Base-by-base conservation (phyloP, 2,888 invertebrate genomes). In the Unio delphinus region DNA sequence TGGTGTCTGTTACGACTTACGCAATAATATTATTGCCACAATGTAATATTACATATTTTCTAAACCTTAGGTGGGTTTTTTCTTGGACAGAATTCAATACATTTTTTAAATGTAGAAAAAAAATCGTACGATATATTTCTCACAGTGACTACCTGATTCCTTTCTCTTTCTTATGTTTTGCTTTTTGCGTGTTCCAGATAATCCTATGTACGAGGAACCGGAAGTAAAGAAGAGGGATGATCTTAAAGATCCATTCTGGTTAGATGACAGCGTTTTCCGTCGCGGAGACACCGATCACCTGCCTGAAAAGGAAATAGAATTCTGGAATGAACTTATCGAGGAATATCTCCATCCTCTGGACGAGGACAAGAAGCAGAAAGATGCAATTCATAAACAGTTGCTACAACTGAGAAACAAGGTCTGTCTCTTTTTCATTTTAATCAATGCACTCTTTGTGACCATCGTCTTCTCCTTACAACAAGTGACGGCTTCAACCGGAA, bases 391-490 rank as follows among this genome's bases (percentile, higher is more conserved):
- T 56, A 73, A 72, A 0, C 76, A 82, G 1, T 93, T 98, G 89
- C 95, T 95, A 93, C 97, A 97, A 90, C 93, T 99, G 87, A 93
- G 98, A 90, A 96, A 98, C 92, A 95, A 95, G 87, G 76, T 78
- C 7, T 85, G 83, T 71, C 75, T 87, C 55, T 83, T 82, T 15
- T 98, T 99, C 93, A 96, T 98, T 93, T 98, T 99, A 96, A 91
- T 97, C 91, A 99, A 99, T 92, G 96, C 97, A 80, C 94, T 99
- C 87, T 99, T 98, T 93, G 97, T 99, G 88, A 94, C 98, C 90
- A 96, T 98, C 92, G 97, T 99, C 86, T 97, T 98, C 92, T 94
- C 98, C 91, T 94, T 99, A 90, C 98, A 98, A 92, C 93, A 98
- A 92, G 97, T 98, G 11, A 74, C 80, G 6, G 60, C 75, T 55